A percentile compares a stretch with the other conserved stretches of the same genome.
phyloP scores from a whole-genome alignment of 2,797 vertebrate genomes.

The Masticophis lateralis region DNA sequence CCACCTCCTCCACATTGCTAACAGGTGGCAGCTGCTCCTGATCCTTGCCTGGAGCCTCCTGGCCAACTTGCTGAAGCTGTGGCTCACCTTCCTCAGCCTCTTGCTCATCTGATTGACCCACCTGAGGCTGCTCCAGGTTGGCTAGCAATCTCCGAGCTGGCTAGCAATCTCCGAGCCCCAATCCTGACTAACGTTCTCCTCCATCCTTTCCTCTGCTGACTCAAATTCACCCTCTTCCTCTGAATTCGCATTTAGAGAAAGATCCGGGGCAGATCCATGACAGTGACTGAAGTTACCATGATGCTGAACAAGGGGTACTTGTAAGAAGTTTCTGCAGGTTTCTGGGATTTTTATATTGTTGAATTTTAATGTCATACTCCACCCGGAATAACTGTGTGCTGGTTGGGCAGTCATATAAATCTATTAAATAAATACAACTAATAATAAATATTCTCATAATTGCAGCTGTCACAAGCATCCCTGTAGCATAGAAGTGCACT shows the following conservation, averaged over 20 bases:
- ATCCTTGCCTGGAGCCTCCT: not conserved
- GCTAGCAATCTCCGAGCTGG: not conserved
- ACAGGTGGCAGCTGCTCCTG: not conserved
- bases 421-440: not conserved
- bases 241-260: not conserved
- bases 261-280: fast-evolving
- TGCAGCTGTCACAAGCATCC: not conserved
- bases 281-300: not conserved
- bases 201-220: not conserved
- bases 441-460: not conserved
- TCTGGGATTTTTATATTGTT: not conserved
- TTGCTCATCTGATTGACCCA: not conserved
- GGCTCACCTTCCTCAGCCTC: not conserved
- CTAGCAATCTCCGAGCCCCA: not conserved
- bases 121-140: not conserved
- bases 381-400: not conserved
- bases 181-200: not conserved
- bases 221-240: not conserved
- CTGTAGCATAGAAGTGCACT: not conserved
- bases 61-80: not conserved
- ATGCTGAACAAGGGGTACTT: not conserved
- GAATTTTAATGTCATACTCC: not conserved
- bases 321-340: not conserved
- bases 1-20: not conserved
- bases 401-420: not conserved